phyloP scores from a whole-genome alignment of 2,113 vertebrate genomes.

The Poeciliopsis occidentalis region DNA sequence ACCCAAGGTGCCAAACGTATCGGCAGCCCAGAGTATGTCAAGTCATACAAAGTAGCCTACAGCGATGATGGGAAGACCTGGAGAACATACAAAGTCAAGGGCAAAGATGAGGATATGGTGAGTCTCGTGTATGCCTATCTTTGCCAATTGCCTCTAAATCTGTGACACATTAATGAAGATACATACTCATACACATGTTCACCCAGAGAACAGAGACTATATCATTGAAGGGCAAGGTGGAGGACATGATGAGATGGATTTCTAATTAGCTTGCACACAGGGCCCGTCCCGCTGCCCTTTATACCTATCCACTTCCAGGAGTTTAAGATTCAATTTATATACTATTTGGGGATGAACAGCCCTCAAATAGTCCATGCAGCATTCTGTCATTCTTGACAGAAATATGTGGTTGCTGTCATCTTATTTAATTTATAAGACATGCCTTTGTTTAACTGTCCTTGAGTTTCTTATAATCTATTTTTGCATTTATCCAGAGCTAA shows the following conservation, averaged over 20 bases:
- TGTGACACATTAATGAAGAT: conserved; percentile 25
- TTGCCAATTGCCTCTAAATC: conserved; percentile 22
- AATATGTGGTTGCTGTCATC: conserved; percentile 47
- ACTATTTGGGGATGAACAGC: conserved; percentile 77
- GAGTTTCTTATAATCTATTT: conserved; percentile 18
- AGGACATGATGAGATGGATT: conserved; percentile 90
- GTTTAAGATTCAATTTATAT: conserved; percentile 78
- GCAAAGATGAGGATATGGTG: conserved; percentile 94
- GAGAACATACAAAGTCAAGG: conserved; percentile 95
- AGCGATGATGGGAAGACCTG: conserved; percentile 95
- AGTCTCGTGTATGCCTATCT: conserved; percentile 55
- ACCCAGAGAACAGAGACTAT: conserved; percentile 77
- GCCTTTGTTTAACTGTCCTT: conserved; percentile 8
- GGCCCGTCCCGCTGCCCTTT: conserved; percentile 61
- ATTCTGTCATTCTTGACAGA: conserved; percentile 76
- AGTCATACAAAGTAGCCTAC: conserved; percentile 98
- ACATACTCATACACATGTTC: conserved; percentile 33
- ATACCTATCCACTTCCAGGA: conserved; percentile 71
- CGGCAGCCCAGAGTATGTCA: conserved; percentile 96
- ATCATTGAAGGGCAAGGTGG: conserved; percentile 89
- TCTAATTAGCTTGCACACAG: conserved; percentile 78
- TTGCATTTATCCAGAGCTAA: background rate
- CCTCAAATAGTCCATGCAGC: conserved; percentile 59
- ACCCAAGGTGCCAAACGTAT: conserved; percentile 99
- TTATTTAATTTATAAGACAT: conserved; percentile 32